Conservation (phyloP, 2,888 invertebrate species). For the Brachyptera putata region DNA sequence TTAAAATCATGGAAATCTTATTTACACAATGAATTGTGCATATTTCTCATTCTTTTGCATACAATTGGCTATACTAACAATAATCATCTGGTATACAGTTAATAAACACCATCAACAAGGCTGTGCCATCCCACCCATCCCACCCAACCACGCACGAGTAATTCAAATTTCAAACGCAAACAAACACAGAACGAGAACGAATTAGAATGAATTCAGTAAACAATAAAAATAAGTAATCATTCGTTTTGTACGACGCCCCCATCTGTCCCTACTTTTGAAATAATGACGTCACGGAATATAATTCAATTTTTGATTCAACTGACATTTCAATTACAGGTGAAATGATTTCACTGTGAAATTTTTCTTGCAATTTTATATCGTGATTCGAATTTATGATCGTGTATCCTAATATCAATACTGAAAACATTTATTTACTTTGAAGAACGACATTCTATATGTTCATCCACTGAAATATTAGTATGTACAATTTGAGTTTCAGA, state of each 20-base stretch:
- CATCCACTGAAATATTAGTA: too few species aligned
- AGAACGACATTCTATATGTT: not conserved
- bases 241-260: constrained; percentile 4
- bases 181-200: not conserved
- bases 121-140: too few species aligned
- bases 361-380: constrained; percentile 17
- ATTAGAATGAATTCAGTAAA: not conserved
- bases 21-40: too few species aligned
- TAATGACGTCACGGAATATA: constrained; percentile 9
- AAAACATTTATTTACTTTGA: not conserved
- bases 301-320: constrained; percentile 17
- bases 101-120: too few species aligned
- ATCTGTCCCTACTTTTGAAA: not conserved
- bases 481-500: too few species aligned
- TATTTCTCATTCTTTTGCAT: too few species aligned
- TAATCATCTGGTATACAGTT: too few species aligned
- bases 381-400: constrained; percentile 19
- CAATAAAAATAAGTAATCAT: too few species aligned
- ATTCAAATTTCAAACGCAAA: not conserved
- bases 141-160: not conserved
- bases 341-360: not conserved
- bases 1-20: too few species aligned
- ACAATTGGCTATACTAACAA: too few species aligned
- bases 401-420: not conserved
- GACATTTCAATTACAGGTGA: constrained; percentile 21